Base-by-base conservation (phyloP, 2,888 invertebrate species). In the Nephrotoma appendiculata region DNA sequence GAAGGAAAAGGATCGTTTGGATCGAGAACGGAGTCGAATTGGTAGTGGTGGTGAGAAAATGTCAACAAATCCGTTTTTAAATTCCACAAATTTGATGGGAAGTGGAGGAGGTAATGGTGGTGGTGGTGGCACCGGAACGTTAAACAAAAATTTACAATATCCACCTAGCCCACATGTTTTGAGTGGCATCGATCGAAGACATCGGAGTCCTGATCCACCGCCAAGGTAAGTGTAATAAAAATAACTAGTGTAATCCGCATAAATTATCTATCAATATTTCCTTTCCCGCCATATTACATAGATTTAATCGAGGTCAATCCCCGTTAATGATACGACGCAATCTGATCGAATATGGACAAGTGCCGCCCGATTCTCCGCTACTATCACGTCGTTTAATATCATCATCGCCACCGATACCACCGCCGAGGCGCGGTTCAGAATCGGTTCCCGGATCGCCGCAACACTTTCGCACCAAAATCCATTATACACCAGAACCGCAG, bases 381-480 rank as follows among this genome's bases (percentile, higher is more conserved):
- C 89, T 93, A 87, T 92, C 93, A 88, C 90, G 93, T 91, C 93
- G 94, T 93, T 94, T 89, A 90, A 89, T 88, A 52, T 93, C 92
- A 89, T 92, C 92, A 88, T 93, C 93, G 71, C 92, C 92, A 9
- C 92, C 92, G 31, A 88, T 91, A 88, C 92, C 91, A 71, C 92
- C 92, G 84, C 92, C 92, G 83, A 89, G 95, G 87, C 92, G 94
- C 87, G 92, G 95, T 41, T 95, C 95, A 2, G 95, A 95, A 90
- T 95, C 95, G 89, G 95, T 95, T 87, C 95, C 95, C 41, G 95
- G 95, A 84, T 95, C 95, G 86, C 95, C 95, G 15, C 95, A 92
- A 88, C 94, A 95, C 89, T 92, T 94, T 87, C 93, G 94, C 88
- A 93, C 95, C 15, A 93, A 94, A 88, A 93, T 93, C 88, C 93